phyloP scores from a whole-genome alignment of 2,888 invertebrate species.

The Argyra leucocephala region DNA sequence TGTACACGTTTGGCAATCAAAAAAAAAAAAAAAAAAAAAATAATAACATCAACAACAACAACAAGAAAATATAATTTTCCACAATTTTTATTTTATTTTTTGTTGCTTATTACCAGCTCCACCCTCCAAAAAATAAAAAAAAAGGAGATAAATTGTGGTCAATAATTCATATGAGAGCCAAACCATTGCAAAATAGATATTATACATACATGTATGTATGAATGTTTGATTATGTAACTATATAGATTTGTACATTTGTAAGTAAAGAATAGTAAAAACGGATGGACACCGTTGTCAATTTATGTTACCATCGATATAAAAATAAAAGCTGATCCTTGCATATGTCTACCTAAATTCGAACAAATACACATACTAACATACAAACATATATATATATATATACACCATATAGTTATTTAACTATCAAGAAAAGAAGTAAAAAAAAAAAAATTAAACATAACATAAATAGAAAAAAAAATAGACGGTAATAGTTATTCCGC shows the following conservation, averaged over 20 bases:
- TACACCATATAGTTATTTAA: too few relatives aligned
- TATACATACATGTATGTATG: background rate
- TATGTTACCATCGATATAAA: background rate
- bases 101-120: background rate
- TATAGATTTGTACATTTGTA: background rate
- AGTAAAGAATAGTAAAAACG: background rate
- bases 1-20: background rate
- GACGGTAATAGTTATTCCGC: background rate
- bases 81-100: background rate
- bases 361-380: too few relatives aligned
- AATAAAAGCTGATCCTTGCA: background rate
- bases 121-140: background rate
- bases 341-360: too few relatives aligned
- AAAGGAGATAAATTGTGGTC: slow-evolving; percentile 10
- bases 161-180: slow-evolving; percentile 10
- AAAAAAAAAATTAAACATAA: too few relatives aligned
- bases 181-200: background rate
- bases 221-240: background rate
- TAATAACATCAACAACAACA: background rate
- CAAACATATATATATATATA: too few relatives aligned
- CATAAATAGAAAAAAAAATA: background rate
- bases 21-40: background rate
- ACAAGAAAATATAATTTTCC: background rate
- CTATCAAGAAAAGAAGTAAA: too few relatives aligned
- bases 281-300: background rate